Percentiles rank a stretch among this genome's conserved stretches.
Evolutionary conservation across 2,888 invertebrate genomes (phyloP).

Genomic region (Atrina japonica): DNA sequence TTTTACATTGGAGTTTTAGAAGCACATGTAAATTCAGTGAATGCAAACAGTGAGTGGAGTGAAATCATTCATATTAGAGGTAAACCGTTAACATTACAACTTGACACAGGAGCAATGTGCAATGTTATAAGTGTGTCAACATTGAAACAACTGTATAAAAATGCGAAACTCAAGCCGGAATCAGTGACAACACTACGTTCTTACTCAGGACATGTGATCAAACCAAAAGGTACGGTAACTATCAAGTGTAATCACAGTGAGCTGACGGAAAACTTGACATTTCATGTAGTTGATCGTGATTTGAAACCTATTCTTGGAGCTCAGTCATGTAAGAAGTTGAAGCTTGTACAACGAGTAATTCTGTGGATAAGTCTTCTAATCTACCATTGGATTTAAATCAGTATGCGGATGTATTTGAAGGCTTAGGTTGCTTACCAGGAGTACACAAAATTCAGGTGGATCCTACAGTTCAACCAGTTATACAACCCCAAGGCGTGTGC

Average conservation of each 20-base stretch:
- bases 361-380: background rate
- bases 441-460: constrained; percentile 7
- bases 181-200: background rate
- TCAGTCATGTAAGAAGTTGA: constrained; percentile 1
- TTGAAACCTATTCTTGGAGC: constrained; percentile 19
- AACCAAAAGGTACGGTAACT: constrained; percentile 2
- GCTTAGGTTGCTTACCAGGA: constrained; percentile 3
- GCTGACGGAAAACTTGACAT: background rate
- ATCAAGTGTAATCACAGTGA: background rate
- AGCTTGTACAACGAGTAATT: constrained; percentile 1
- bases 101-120: constrained; percentile 20
- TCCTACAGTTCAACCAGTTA: background rate
- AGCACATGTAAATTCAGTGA: background rate
- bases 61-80: background rate
- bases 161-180: too few species aligned
- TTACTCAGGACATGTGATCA: constrained; percentile 7
- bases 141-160: background rate
- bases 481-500: constrained; percentile 42
- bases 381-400: too few species aligned
- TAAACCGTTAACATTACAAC: background rate
- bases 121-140: background rate
- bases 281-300: constrained; percentile 8
- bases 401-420: constrained; percentile 8
- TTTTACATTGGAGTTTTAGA: too few species aligned
- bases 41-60: background rate